Base-by-base conservation (phyloP, 2,113 vertebrate genomes). In the Grantiella picta region DNA sequence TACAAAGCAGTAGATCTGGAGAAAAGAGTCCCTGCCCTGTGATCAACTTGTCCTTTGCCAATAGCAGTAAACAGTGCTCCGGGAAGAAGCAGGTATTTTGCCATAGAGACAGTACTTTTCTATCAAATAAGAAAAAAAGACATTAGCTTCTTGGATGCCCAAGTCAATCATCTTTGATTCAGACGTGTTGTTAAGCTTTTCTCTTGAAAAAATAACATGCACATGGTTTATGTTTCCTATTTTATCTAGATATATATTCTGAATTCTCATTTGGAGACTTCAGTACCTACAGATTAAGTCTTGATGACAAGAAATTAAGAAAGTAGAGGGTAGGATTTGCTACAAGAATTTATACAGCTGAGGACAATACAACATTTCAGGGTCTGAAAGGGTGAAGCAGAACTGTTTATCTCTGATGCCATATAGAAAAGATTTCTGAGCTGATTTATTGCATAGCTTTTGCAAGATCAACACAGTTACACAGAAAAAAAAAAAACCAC, bases 361-460 rank as follows among this genome's bases (percentile, higher is more conserved):
- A 89, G 44, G 18, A 53, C 65, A 95, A 56, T 59, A 47, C 10
- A 38, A 72, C 33, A 45, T 57, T 79, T 77, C 68, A 61, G 45
- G 18, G 5, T 89, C 72, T 83, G 64, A 86, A 90, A 89, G 40
- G 17, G 59, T 61, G n/a, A 78, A 94, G 53, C 40, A 76, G 69
- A 86, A 76, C 68, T 84, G 22, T 83, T 93, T 92, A 42, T 80
- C 59, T 86, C 29, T 75, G 64, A 56, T 68, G 36, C 22, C 53
- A 86, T 27, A 57, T 6, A 47, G 59, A 75, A 80, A 80, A 61
- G 23, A 77, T 24, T 61, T 89, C 70, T 75, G 36, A 85, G 78
- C 23, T 90, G 91, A 95, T 90, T 70, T 84, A 95, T 77, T 63
- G 71, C n/a, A 31, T 38, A 91, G 73, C 31, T 91, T 89, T 89